A percentile compares a stretch with the other conserved stretches of the same genome.
These are phyloP conservation scores for Diadophis punctatus DNA, from an alignment of 2,113 vertebrate species.

Conservation along the genomic window DNA sequence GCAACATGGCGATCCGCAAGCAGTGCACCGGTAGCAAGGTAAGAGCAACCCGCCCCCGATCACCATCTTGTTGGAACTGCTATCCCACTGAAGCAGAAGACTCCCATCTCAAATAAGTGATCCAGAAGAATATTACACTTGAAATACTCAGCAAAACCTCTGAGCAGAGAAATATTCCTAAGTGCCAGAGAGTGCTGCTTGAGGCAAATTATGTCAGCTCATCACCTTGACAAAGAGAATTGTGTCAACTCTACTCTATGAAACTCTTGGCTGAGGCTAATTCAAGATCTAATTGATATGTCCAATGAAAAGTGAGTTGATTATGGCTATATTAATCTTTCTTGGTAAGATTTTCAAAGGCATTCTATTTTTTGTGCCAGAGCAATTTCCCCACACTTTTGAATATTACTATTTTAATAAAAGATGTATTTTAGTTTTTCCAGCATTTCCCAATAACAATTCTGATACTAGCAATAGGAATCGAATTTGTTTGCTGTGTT, in stretches of 20 bases:
- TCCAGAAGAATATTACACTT: not conserved
- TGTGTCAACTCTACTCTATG: not conserved
- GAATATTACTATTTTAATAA: not conserved
- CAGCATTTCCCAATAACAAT: not conserved
- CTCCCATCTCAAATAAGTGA: not conserved
- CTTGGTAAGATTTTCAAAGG: not conserved
- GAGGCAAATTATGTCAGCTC: not conserved
- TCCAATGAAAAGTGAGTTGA: not conserved
- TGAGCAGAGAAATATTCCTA: not conserved
- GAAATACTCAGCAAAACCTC: not conserved
- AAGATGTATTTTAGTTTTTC: not conserved
- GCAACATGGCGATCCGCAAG: no score
- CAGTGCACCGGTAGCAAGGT: no score
- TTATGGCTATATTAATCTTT: not conserved
- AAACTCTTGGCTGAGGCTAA: not conserved
- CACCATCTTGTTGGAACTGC: not conserved
- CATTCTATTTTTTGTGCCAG: not conserved
- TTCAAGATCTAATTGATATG: not conserved
- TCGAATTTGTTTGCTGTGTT: not conserved
- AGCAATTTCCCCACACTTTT: not conserved
- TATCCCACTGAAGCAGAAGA: not conserved
- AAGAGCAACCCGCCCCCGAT: no score
- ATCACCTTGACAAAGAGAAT: not conserved
- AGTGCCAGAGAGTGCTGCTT: not conserved
- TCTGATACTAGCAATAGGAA: not conserved